These are phyloP conservation scores for Zosterops hypoxanthus DNA, from an alignment of 2,113 vertebrate genomes.

Conservation along the genomic window DNA sequence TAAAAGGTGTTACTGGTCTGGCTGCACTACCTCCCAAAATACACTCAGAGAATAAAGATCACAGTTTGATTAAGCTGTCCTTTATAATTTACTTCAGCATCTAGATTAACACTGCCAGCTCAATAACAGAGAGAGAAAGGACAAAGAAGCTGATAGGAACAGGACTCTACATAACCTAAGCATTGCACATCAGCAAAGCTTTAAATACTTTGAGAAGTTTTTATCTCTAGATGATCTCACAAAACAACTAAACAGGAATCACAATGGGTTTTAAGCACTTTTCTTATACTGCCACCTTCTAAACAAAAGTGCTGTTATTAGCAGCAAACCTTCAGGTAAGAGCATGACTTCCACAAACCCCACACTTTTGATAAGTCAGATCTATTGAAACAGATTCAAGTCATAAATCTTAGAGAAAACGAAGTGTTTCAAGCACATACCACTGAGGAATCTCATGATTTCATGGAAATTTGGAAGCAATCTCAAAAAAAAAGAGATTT, in stretches of 20 bases:
- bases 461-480: not conserved
- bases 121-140: not conserved
- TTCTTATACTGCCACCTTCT: slow-evolving; percentile 17
- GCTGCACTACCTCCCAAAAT: not conserved
- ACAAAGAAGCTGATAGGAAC: not conserved
- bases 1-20: not conserved
- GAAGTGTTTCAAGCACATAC: not conserved
- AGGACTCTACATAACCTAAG: not conserved
- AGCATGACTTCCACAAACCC: slow-evolving; percentile 18
- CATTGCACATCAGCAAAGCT: not conserved
- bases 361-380: not conserved
- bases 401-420: not conserved
- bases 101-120: not conserved
- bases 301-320: slow-evolving; percentile 30
- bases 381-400: not conserved
- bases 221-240: not conserved
- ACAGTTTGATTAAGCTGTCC: not conserved
- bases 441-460: not conserved
- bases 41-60: not conserved
- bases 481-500: not conserved
- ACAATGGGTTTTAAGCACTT: slow-evolving; percentile 34
- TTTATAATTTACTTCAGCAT: not conserved
- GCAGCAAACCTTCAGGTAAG: not conserved
- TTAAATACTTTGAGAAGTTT: slow-evolving; percentile 5
- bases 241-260: slow-evolving; percentile 30